phyloP scores from a whole-genome alignment of 2,797 vertebrate species.

The Anguilla pacifica region DNA sequence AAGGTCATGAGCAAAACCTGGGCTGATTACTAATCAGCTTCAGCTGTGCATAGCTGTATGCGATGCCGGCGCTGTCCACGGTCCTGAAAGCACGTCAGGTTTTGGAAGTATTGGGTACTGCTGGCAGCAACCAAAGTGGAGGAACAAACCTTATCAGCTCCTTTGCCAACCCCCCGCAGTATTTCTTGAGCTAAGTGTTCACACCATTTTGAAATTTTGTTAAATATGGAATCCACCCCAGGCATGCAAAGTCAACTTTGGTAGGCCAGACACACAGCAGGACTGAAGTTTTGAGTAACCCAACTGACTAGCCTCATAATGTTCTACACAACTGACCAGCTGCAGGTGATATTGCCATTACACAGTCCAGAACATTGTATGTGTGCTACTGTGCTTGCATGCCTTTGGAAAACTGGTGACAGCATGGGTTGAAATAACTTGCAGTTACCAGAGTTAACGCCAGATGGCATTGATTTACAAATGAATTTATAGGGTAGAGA shows the following conservation, averaged over 20 bases:
- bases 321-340: not conserved
- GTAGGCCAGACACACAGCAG: not conserved
- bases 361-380: not conserved
- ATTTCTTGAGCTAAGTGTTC: not conserved
- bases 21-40: not conserved
- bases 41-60: not conserved
- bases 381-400: too few species aligned
- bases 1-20: not conserved
- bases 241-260: not conserved
- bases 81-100: not conserved
- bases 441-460: not conserved
- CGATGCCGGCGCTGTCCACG: not conserved
- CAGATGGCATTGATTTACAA: slow-evolving; percentile 29
- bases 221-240: not conserved
- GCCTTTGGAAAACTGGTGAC: not conserved
- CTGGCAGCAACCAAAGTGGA: not conserved
- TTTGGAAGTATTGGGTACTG: not conserved
- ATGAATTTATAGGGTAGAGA: not conserved
- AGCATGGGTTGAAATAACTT: not conserved
- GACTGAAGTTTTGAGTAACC: not conserved
- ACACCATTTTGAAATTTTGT: not conserved
- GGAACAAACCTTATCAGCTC: not conserved
- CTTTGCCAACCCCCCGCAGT: not conserved
- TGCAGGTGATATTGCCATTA: not conserved
- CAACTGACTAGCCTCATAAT: not conserved